Evolutionary conservation across 1,140 invertebrate genomes (phyloP).

Genomic region (Plodia interpunctella): DNA sequence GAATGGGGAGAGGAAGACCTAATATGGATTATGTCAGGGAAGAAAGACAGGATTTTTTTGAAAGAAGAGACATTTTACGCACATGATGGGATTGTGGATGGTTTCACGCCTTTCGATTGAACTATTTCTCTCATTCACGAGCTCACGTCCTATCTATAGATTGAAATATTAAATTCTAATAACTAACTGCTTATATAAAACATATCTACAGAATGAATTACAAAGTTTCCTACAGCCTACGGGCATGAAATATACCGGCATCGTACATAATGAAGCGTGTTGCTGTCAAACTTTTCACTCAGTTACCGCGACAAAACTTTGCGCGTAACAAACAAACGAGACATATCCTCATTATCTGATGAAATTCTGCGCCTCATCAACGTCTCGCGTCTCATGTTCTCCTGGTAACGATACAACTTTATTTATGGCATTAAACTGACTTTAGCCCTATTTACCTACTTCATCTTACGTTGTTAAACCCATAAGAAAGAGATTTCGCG

Average conservation of each 20-base stretch:
- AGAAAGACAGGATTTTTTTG: too few species aligned
- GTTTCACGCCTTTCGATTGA: too few species aligned
- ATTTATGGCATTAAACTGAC: background rate
- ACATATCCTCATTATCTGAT: constrained; percentile 6
- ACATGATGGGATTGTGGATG: too few species aligned
- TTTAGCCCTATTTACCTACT: too few species aligned
- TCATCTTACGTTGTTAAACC: too few species aligned
- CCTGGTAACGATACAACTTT: background rate
- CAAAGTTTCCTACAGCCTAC: constrained; percentile 1
- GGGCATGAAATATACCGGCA: background rate
- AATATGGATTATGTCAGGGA: too few species aligned
- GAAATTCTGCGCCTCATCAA: constrained; percentile 3
- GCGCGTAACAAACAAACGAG: constrained; percentile 1
- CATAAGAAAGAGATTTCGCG: too few species aligned
- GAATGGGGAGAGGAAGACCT: too few species aligned
- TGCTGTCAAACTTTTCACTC: constrained; percentile 5
- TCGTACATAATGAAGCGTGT: constrained; percentile 3
- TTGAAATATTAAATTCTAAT: too few species aligned
- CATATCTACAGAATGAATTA: background rate
- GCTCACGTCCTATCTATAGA: too few species aligned
- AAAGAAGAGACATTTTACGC: too few species aligned
- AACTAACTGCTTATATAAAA: background rate
- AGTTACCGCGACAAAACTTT: constrained; percentile 5
- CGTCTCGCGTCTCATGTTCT: background rate
- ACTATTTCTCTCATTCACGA: too few species aligned